Base-by-base conservation (phyloP, 2,113 vertebrate genomes). In the Lepisosteus oculatus region DNA sequence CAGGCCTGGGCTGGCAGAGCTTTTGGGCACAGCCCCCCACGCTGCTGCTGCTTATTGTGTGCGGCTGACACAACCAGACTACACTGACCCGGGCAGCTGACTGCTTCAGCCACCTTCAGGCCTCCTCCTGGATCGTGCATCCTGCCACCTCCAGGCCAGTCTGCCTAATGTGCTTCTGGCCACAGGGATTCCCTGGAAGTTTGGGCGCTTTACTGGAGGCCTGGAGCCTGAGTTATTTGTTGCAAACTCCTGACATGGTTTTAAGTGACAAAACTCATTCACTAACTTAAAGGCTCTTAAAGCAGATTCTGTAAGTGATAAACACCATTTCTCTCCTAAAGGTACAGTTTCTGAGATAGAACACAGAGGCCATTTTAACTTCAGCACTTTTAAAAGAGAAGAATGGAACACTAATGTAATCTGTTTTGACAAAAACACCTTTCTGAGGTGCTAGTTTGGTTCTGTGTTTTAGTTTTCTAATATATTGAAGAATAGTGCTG, bases 61-160 rank as follows among this genome's bases (percentile, higher is more conserved):
- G 70, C 29, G 29, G 59, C 61, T 47, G 43, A 43, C 12, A 45
- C 69, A 78, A 81, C 78, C 73, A 75, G 61, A 77, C 78, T 72
- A 77, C 44, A 67, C 68, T 72, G 77, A 77, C 79, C 72, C 78
- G 47, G 66, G 73, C 67, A 44, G 57, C 12, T 15, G 6, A 62
- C 15, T 51, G 13, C 47, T 72, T 62, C 43, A 72, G 45, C 65
- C 55, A 7, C 15, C 57, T 51, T 13, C 67, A 65, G 59, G 56
- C 8, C 66, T 57, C 62, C 56, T 56, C 56, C 6, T 43, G 61
- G 72, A 68, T 54, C 68, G 55, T 57, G 14, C 9, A 17, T n/a
- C 17, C 29, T 62, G 67, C 12, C 15, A 11, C 17, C 55, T 55
- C 47, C n/a, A 15, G 4, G n/a, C 14, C 57, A 59, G 9, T 0